Base-by-base conservation (phyloP, 2,113 vertebrate species). In the Phalacrocorax aristotelis region DNA sequence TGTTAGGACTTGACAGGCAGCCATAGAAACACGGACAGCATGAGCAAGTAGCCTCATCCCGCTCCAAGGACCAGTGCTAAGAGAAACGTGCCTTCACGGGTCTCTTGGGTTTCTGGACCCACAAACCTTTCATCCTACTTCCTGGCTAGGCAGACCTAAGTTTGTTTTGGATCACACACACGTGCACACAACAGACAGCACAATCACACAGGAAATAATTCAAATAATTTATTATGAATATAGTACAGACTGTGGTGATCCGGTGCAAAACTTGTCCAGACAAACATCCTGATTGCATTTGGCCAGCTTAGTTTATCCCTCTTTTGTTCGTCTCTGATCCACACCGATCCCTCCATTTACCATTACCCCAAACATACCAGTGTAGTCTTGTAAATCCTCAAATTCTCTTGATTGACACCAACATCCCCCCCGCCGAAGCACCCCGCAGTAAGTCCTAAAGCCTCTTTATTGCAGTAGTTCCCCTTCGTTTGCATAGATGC, bases 401-500 rank as follows among this genome's bases (percentile, higher is more conserved):
- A 40, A 69, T 52, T 83, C 30, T 61, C 44, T 48, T 46, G 21
- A 51, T 29, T 0, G 0, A 55, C 44, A 55, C 46, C 49, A 76
- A 14, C 49, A 68, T 18, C 9, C 23, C 5, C 15, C 30, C 11
- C 6, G 3, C 11, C 6, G 3, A 78, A 79, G 44, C n/a, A 46
- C 29, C 23, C 26, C 14, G 27, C 40, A 6, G 8, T 40, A 85
- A 79, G 1, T 40, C 57, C 40, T 90, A 69, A 88, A 76, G 36
- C 15, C 34, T 75, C 49, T 71, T 90, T 72, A 77, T 30, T 20
- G 68, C 38, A 62, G 90, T 38, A 34, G 49, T 18, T 74, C 38
- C 60, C 34, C 42, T 78, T 92, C 25, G 1, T 94, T 94, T 94
- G 91, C 91, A 91, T 32, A 60, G 64, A 87, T 75, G 55, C 77